A percentile compares a stretch with the other conserved stretches of the same genome.
These are phyloP conservation scores for Himalopsyche phryganea DNA, from an alignment of 1,140 invertebrate species.

Conservation along the genomic window DNA sequence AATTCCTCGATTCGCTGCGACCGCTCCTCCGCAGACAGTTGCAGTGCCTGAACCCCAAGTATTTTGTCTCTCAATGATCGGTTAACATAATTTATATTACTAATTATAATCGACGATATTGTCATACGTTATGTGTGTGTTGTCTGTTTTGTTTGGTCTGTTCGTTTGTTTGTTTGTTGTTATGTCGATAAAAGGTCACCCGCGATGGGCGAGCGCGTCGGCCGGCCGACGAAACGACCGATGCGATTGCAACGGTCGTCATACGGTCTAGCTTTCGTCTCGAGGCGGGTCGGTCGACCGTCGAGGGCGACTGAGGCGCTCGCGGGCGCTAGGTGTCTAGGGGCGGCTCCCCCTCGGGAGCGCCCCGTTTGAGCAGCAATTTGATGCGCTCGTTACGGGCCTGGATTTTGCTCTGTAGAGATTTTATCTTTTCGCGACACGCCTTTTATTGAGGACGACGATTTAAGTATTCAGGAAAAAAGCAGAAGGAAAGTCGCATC, in stretches of 20 bases:
- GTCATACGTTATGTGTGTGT: too few relatives aligned
- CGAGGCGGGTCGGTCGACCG: background rate
- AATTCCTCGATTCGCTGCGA: slow-evolving; percentile 64
- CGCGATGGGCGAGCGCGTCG: slow-evolving; percentile 3
- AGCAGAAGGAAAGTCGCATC: slow-evolving; percentile 34
- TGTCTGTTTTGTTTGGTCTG: too few relatives aligned
- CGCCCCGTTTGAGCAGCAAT: slow-evolving; percentile 78
- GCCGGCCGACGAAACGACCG: background rate
- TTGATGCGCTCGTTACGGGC: slow-evolving; percentile 84
- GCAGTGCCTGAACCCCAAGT: slow-evolving; percentile 70
- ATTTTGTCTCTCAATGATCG: slow-evolving; percentile 37
- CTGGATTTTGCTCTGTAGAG: slow-evolving; percentile 82
- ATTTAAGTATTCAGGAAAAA: slow-evolving; percentile 43
- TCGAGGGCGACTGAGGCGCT: background rate
- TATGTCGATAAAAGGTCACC: slow-evolving; percentile 1
- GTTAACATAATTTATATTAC: slow-evolving; percentile 7
- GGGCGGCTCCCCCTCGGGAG: slow-evolving; percentile 70
- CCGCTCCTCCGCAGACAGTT: slow-evolving; percentile 60
- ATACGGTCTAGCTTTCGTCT: slow-evolving; percentile 7
- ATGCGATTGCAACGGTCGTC: background rate
- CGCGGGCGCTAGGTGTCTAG: slow-evolving; percentile 52
- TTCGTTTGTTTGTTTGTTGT: background rate
- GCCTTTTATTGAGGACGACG: slow-evolving; percentile 60
- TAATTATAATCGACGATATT: background rate
- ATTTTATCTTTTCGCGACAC: slow-evolving; percentile 79